Evolutionary conservation across 2,797 vertebrate species (phyloP).

Genomic region (Characodon lateralis): DNA sequence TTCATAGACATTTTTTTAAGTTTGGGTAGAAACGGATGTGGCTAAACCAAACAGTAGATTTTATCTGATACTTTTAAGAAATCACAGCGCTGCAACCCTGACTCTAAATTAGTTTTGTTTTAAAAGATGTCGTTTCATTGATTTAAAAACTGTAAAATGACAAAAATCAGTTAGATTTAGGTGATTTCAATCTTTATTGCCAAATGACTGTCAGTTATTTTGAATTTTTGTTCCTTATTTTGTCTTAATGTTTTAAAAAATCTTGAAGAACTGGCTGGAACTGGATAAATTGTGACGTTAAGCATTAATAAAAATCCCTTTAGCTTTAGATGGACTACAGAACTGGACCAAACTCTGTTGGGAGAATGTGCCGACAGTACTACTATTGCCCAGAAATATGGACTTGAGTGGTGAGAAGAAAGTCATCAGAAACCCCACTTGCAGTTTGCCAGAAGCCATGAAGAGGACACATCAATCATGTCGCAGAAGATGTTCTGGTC

Average conservation of each 20-base stretch:
- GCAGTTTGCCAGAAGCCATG: too few relatives aligned
- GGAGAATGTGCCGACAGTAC: neutral
- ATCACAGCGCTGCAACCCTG: neutral
- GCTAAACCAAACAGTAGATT: too few relatives aligned
- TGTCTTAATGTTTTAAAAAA: too few relatives aligned
- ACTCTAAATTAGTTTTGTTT: neutral
- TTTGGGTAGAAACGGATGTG: neutral
- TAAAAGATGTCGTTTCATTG: too few relatives aligned
- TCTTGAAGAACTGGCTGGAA: too few relatives aligned
- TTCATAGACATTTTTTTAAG: neutral
- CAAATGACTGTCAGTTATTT: neutral
- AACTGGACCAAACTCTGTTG: neutral
- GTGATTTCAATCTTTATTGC: too few relatives aligned
- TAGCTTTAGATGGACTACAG: neutral
- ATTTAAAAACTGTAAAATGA: too few relatives aligned
- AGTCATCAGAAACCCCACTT: too few relatives aligned
- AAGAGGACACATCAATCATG: too few relatives aligned
- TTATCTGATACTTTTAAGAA: neutral
- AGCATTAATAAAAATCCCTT: neutral
- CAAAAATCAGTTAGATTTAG: too few relatives aligned
- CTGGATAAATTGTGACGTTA: too few relatives aligned
- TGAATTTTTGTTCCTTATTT: too few relatives aligned
- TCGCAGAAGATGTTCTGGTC: neutral
- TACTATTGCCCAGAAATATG: neutral
- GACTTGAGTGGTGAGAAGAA: neutral